Base-by-base conservation (phyloP, 1,140 invertebrate species). In the Araneus ventricosus region DNA sequence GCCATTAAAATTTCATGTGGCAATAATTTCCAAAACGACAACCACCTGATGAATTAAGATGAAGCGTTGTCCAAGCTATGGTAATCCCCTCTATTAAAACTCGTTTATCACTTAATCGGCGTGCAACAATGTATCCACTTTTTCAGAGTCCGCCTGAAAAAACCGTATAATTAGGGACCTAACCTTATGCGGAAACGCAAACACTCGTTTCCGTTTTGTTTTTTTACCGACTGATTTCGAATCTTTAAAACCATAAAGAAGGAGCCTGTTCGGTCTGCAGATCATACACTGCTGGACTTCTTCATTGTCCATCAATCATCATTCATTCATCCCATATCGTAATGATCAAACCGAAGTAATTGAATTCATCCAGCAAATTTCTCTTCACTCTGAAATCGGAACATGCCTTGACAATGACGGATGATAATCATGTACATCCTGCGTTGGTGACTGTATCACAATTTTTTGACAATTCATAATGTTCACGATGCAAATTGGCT, bases 1-100 rank as follows among this genome's bases (percentile, higher is more conserved):
- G 30, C 70, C 30, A 75, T 75, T 75, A 75, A 37, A 75, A 84
- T 84, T 57, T 84, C 82, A 27, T 52, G 41, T 84, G n/a, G 37
- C 34, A 67, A 75, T 88, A 70, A 75, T 88, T 88, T 88, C 87
- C n/a, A n/a, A 88, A 88, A 88, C 30, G 87, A 88, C 87, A 88
- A n/a, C 63, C 22, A 27, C 17, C 61, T 90, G 88, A 90, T 90
- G 70, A 57, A 90, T 90, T 80, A 59, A 90, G 88, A 90, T 90
- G 45, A 90, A 90, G 57, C 39, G 88, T 80, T 41, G n/a, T 70
- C 75, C 61, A 41, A 80, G 8, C 20, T 45, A 30, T 59, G 57
- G 45, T 59, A 90, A 90, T 80, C 27, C 5, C 41, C 75, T 39
- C 88, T 45, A 90, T 90, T 90, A 90, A 90, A 90, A 90, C 88